Evolutionary conservation across 2,113 vertebrate species (phyloP), one percentile per base, ranked within the genome.

Genomic region (Canis aureus): DNA sequence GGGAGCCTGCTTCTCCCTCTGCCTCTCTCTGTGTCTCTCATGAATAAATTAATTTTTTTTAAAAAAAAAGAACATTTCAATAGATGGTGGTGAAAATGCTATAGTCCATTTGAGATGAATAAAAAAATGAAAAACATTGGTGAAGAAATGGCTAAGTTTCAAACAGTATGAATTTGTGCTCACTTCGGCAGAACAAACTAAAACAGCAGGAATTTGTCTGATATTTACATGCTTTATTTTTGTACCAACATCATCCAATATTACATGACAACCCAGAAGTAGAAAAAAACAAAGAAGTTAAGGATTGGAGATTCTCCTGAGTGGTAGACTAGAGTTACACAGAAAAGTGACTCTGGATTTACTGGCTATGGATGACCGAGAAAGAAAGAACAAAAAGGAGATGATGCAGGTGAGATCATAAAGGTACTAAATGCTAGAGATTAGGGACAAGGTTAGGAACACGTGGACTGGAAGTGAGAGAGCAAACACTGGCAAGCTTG

Each of bases 331-430:
- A 55, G 22, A 85, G 12, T 22, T 76, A 35, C 55, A 82, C 82
- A 27, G 29, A 59, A 60, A 73, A 71, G 20, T 43, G 59, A 22
- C 27, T 16, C 5, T 5, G 1, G 35, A 59, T 20, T 29, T 25
- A 27, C 43, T 32, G 27, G 4, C n/a, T 62, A 6, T 27, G 4
- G 43, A 51, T 64, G n/a, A 71, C 32, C 43, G 92, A 89, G 53
- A 38, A 29, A 79, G 71, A n/a, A 49, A 92, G 51, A 92, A 51
- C 23, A 51, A 88, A 73, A 69, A 17, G 15, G 59, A 82, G 13
- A 15, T 6, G 25, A 11, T 43, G 3, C 4, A 0, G 22, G 0
- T 11, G 29, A 92, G 53, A 43, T 22, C 12, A n/a, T 0, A 10
- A 49, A 91, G 32, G 19, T 23, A 32, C 43, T 67, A 29, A 74